phyloP scores from a whole-genome alignment of 2,888 invertebrate genomes.

The Eremobia ochroleuca region DNA sequence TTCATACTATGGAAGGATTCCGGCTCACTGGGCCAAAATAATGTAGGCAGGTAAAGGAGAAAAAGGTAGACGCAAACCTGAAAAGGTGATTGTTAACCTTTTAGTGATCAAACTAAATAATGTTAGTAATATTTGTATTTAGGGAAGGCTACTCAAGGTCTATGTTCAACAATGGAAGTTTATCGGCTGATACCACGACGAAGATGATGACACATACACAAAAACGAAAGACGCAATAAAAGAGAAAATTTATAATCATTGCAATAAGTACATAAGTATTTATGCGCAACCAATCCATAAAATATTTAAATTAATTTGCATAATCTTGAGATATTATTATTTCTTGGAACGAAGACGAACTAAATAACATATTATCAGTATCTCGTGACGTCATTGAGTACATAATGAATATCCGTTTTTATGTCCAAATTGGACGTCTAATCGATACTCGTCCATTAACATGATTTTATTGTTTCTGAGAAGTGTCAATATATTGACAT shows the following conservation, averaged over 20 bases:
- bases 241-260: neutral
- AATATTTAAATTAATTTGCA: conserved; percentile 5
- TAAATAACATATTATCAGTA: conserved; percentile 26
- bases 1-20: too few species aligned
- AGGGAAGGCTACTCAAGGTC: neutral
- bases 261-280: neutral
- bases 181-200: too few species aligned
- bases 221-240: conserved; percentile 1
- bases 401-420: conserved; percentile 46
- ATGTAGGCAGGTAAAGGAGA: neutral
- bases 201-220: neutral
- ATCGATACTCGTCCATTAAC: conserved; percentile 39
- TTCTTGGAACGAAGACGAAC: conserved; percentile 29
- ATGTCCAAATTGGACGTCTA: conserved; percentile 44
- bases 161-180: neutral
- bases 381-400: conserved; percentile 24
- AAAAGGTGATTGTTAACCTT: neutral
- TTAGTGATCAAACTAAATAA: neutral
- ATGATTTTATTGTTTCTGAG: conserved; percentile 48
- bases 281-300: conserved; percentile 5
- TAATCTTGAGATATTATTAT: conserved; percentile 28
- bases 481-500: conserved; percentile 54
- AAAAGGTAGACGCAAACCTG: neutral
- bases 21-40: neutral
- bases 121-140: neutral